Evolutionary conservation across 2,888 invertebrate species (phyloP).

Genomic region (Pollenia griseotomentosa): DNA sequence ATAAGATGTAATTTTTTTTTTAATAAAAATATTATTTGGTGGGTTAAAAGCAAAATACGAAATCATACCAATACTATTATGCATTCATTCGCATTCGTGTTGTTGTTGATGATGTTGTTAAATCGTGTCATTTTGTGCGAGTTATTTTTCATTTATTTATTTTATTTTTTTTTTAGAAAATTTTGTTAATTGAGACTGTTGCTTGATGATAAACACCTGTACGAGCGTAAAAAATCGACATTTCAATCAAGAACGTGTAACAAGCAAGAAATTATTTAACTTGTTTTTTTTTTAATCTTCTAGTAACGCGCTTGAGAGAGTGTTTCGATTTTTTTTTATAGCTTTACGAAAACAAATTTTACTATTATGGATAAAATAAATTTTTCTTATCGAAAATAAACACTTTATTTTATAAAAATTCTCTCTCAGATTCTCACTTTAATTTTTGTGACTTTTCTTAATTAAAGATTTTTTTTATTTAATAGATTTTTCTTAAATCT

Average conservation of each 20-base stretch:
- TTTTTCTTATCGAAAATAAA: slow-evolving; percentile 27
- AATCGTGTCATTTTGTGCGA: slow-evolving; percentile 73
- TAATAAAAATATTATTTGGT: slow-evolving; percentile 68
- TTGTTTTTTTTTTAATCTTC: slow-evolving; percentile 41
- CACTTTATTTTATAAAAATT: slow-evolving; percentile 42
- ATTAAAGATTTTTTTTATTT: slow-evolving; percentile 37
- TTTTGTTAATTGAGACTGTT: slow-evolving; percentile 58
- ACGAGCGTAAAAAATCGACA: slow-evolving; percentile 28
- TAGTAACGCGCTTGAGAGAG: slow-evolving; percentile 24
- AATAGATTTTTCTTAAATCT: slow-evolving; percentile 34
- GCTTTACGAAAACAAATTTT: slow-evolving; percentile 16
- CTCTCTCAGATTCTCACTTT: slow-evolving; percentile 20
- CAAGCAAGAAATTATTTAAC: slow-evolving; percentile 23
- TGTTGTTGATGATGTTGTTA: slow-evolving; percentile 74
- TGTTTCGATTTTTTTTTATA: slow-evolving; percentile 10
- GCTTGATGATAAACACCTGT: slow-evolving; percentile 66
- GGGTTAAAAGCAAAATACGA: slow-evolving; percentile 82
- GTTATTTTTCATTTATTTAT: slow-evolving; percentile 19
- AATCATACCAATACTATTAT: slow-evolving; percentile 83
- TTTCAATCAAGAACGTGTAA: slow-evolving; percentile 15
- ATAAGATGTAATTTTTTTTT: slow-evolving; percentile 59
- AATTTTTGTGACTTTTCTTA: slow-evolving; percentile 12
- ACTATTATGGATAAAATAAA: slow-evolving; percentile 28
- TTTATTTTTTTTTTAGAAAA: slow-evolving; percentile 31
- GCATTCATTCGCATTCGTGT: slow-evolving; percentile 81